Evolutionary conservation across 2,797 vertebrate genomes (phyloP).

Genomic region (Gobio occitaniae): DNA sequence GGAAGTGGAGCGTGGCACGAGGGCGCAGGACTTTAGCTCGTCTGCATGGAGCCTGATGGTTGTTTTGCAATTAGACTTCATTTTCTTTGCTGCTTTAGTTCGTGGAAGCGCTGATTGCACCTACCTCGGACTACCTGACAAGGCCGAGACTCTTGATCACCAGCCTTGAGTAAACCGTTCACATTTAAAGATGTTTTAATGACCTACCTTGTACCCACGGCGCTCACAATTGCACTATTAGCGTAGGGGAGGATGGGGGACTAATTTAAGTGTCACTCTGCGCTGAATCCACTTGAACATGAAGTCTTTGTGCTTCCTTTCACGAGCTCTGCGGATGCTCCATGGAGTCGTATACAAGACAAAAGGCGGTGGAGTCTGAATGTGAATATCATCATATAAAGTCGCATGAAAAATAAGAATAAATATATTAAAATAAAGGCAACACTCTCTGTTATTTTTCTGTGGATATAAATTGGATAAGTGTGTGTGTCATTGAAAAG

Average conservation of each 20-base stretch:
- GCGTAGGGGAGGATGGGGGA: slow-evolving; percentile 54
- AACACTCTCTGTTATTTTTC: background rate
- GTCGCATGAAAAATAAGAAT: background rate
- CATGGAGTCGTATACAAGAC: slow-evolving; percentile 11
- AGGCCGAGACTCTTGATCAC: slow-evolving; percentile 62
- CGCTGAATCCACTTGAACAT: slow-evolving; percentile 45
- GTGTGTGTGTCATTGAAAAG: slow-evolving; percentile 8
- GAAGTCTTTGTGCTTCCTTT: slow-evolving; percentile 38
- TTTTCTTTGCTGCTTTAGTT: slow-evolving; percentile 62
- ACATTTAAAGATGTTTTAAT: slow-evolving; percentile 70
- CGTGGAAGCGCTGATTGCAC: slow-evolving; percentile 36
- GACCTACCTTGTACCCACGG: slow-evolving; percentile 64
- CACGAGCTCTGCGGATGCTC: background rate
- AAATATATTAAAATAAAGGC: slow-evolving; percentile 30
- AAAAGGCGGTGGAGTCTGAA: slow-evolving; percentile 1
- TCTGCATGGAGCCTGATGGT: slow-evolving; percentile 54
- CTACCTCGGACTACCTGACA: slow-evolving; percentile 62
- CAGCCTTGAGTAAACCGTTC: slow-evolving; percentile 67
- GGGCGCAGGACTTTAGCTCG: background rate
- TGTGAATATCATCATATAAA: slow-evolving; percentile 19
- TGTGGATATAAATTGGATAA: background rate
- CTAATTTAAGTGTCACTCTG: slow-evolving; percentile 74
- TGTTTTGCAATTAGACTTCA: slow-evolving; percentile 60
- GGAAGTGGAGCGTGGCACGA: background rate
- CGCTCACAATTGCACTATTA: slow-evolving; percentile 63